Base-by-base conservation (phyloP, 2,113 vertebrate genomes). In the Rhabdomys dilectus region DNA sequence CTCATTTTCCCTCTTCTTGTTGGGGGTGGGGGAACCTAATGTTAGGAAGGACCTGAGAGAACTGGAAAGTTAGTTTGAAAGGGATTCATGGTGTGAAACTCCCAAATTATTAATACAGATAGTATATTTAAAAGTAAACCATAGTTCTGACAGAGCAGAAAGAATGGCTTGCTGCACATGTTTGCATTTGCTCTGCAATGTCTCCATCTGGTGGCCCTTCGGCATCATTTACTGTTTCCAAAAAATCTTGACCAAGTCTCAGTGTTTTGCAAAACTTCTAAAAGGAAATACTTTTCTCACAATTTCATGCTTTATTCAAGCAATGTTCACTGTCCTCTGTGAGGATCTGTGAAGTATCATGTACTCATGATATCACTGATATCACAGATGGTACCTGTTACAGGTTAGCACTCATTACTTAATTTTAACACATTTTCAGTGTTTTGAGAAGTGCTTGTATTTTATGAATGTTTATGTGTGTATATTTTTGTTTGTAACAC, bases 141-240 rank as follows among this genome's bases (percentile, higher is more conserved):
- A 1, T n/a, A 60, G 31, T 87, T 84, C 60, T 62, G n/a, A 36
- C 34, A 88, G 9, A 88, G 48, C 36, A 68, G 70, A 94, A 91
- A 70, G 39, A 15, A 89, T 96, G 39, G 34, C 13, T 53, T 86
- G 70, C 21, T 60, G 16, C 15, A 48, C 5, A 10, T 77, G 29
- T 66, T 76, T 84, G 36, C 51, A 77, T 96, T 15, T 85, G 39
- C 64, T 91, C 7, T 68, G 60, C 85, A 89, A 89, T 92, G 62
- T 53, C 88, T 70, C 93, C 93, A 92, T 45, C 85, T 96, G 16
- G 76, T 94, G 89, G 70, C 6, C 21, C 31, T 24, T 2, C n/a
- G 62, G 42, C 31, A 19, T 91, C 45, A 91, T 36, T 48, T 39
- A 39, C 34, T 80, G 24, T 93, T 80, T 72, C 29, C 36, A 31